A percentile compares a stretch with the other conserved stretches of the same genome.
These are phyloP conservation scores for Poecile atricapillus DNA, from an alignment of 2,113 vertebrate genomes.

Conservation along the genomic window DNA sequence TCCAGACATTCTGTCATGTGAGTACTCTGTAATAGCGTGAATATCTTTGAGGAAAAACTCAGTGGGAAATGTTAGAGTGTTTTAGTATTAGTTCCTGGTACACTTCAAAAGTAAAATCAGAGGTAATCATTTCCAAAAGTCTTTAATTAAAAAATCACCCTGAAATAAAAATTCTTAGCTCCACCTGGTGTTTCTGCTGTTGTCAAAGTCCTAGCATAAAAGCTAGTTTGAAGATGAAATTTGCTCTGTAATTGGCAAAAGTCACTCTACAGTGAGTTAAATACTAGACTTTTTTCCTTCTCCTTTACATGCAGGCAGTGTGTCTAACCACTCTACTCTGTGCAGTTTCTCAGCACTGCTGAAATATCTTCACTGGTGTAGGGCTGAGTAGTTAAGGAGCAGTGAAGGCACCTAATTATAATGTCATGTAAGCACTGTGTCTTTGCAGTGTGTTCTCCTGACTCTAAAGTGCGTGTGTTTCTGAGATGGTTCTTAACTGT, in stretches of 20 bases:
- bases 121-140: not conserved
- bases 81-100: not conserved
- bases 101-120: not conserved
- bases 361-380: not conserved
- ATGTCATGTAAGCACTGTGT: not conserved
- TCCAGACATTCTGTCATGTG: constrained; percentile 88
- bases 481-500: not conserved
- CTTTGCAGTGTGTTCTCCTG: not conserved
- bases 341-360: not conserved
- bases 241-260: not conserved
- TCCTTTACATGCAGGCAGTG: not conserved
- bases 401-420: not conserved
- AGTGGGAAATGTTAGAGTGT: not conserved
- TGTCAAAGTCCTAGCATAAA: not conserved
- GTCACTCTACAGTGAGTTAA: not conserved
- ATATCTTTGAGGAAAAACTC: not conserved
- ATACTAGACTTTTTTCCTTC: not conserved
- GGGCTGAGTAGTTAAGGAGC: not conserved
- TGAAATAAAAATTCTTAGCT: not conserved
- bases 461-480: not conserved
- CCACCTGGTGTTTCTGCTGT: not conserved
- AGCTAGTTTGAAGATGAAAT: not conserved
- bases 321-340: not conserved
- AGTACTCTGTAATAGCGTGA: constrained; percentile 33
- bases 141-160: not conserved